These are phyloP conservation scores for Notolepis coatsorum DNA, from an alignment of 2,797 vertebrate species.

Conservation along the genomic window DNA sequence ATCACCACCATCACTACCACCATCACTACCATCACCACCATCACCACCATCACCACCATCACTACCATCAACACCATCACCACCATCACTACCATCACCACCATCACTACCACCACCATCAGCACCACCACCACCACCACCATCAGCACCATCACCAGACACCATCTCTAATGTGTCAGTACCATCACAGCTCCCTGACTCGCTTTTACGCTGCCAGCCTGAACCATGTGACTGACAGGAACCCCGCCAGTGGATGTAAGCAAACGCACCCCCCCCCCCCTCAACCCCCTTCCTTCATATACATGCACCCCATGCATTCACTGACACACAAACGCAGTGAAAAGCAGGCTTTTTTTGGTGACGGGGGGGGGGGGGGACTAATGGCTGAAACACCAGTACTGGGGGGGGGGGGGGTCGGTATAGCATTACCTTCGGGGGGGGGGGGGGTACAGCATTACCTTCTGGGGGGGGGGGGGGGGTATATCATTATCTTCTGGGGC, in stretches of 20 bases:
- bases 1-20: no score
- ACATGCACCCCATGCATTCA: background rate
- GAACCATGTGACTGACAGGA: conserved; percentile 56
- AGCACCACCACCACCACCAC: no score
- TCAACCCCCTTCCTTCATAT: conserved; percentile 21
- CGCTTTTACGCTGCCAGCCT: conserved; percentile 42
- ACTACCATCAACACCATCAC: no score
- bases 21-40: no score
- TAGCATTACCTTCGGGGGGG: conserved; percentile 15
- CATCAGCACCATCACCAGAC: conserved; percentile 45
- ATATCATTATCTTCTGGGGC: no score
- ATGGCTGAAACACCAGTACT: conserved; percentile 26
- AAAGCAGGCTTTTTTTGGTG: conserved; percentile 33
- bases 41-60: no score
- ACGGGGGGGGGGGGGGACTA: conserved; percentile 49
- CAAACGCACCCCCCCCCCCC: background rate
- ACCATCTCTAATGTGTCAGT: conserved; percentile 52
- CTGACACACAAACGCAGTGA: background rate
- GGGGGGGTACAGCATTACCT: background rate
- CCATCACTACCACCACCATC: no score
- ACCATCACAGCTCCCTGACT: conserved; percentile 65
- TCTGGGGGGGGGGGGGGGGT: conserved; percentile 23
- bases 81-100: no score
- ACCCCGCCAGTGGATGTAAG: conserved; percentile 27
- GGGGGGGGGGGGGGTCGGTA: conserved; percentile 14